Evolutionary conservation across 1,140 invertebrate genomes (phyloP), one percentile per base, ranked within the genome.

Genomic region (Temnothorax longispinosus): DNA sequence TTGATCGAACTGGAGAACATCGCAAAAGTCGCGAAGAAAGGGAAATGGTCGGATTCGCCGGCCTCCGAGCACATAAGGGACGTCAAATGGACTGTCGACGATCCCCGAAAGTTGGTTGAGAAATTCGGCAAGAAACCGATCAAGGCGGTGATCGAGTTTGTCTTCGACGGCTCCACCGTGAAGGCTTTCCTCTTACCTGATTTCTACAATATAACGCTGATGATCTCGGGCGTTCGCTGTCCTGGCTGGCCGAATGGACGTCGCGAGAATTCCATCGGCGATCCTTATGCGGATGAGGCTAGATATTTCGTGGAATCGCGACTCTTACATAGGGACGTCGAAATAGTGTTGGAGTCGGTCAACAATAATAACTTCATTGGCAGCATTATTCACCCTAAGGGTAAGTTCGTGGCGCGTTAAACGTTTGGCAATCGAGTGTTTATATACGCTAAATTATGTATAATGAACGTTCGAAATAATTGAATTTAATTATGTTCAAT

Each of bases 311-410:
- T 99, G 13, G 99, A 99, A 94, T 97, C 97, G 11, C 96, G 98
- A 67, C 96, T 99, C 1, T 95, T 99, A 10, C 99, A 99, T 92
- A 96, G 98, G 89, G 99, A 99, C 92, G 97, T 99, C 0, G 97
- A 99, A 94, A 97, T 99, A 50, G 96, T 98, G 65, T 95, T 99
- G 15, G 99, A 99, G 93, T 98, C 98, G 0, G 97, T 98, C 0
- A 99, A 98, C 90, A 99, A 98, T 92, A 98, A 98, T 86, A 99
- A 98, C 93, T 98, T 99, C 92, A 97, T 99, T 88, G 99, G 99
- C 32, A 98, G 98, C n/a, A 97, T 99, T 88, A 91, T 99, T 52
- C 99, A 99, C 96, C 99, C 99, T 1, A 97, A 96, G 92, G 95
- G 98, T 96, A 94, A 95, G 95, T 95, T 64, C 52, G 67, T 13